phyloP scores from a whole-genome alignment of 2,797 vertebrate species.

The Antrozous pallidus region DNA sequence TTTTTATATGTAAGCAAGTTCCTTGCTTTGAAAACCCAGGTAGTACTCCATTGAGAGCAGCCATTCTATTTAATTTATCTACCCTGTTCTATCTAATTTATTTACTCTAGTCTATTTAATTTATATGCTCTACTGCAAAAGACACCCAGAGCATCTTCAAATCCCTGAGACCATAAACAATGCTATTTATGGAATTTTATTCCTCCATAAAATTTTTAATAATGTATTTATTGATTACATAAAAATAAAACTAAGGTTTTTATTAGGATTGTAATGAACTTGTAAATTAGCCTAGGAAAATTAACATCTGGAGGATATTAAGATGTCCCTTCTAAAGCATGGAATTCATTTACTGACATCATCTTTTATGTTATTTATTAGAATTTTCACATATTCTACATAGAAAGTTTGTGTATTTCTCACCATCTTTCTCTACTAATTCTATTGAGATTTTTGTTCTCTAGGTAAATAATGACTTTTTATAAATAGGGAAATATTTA shows the following conservation, averaged over 20 bases:
- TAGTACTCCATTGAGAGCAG: neutral
- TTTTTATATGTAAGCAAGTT: neutral
- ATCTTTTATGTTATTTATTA: neutral
- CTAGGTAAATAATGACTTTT: neutral
- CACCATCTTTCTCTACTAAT: neutral
- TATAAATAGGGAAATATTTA: neutral
- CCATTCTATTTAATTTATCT: neutral
- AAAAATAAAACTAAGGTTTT: neutral
- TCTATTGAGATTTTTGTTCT: neutral
- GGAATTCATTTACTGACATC: neutral
- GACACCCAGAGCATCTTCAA: neutral
- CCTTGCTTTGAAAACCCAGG: neutral
- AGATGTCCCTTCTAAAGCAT: neutral
- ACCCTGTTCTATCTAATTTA: neutral
- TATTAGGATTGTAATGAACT: neutral
- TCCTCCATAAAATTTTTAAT: neutral
- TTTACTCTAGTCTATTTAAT: neutral
- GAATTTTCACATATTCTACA: neutral
- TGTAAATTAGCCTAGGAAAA: neutral
- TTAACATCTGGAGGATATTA: neutral
- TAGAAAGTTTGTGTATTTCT: neutral
- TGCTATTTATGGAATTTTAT: neutral
- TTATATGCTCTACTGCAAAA: neutral
- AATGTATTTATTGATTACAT: neutral
- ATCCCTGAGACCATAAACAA: neutral